Evolutionary conservation across 2,888 invertebrate species (phyloP), one percentile per base, ranked within the genome.

Genomic region (Alentia gelatinosa): DNA sequence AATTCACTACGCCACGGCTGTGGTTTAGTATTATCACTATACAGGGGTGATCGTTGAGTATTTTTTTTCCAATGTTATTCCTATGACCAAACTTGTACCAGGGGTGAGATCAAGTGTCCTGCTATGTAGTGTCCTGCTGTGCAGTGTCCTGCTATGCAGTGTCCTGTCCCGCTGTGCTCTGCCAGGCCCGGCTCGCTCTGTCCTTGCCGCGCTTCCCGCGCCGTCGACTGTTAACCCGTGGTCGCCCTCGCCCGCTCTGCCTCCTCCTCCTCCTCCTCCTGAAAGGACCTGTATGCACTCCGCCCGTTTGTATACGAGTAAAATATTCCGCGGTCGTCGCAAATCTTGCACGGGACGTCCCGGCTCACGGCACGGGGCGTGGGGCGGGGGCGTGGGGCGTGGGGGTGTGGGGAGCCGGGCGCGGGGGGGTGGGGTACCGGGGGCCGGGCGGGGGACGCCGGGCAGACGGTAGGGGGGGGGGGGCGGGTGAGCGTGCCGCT

Each of bases 251-350:
- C 39, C 35, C 39, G 37, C 26, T 19, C 56, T 5, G 56, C 56
- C 56, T 33, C 79, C 35, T 79, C 35, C 39, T 39, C 26, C 15
- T 37, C 74, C 74, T 15, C 79, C 39, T 39, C n/a, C 15, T 39
- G n/a, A 79, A 15, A 39, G 26, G 79, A 15, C 5, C 1, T 35
- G 79, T 79, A 39, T 79, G 79, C 79, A 39, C 79, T 37, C 37
- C 37, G n/a, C 35, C 35, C 35, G 35, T 79, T 79, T 79, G 79
- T 79, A 74, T 74, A 35, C 79, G 35, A 79, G 79, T 79, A 39
- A 79, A 79, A 79, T 79, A 79, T 79, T 79, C 79, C 4, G 37
- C 39, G 79, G 79, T n/a, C 79, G 35, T 39, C 39, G 39, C 79
- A 79, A 79, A 79, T 79, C 37, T 35, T 35, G 39, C 37, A 7